A percentile compares a stretch with the other conserved stretches of the same genome.
phyloP scores from a whole-genome alignment of 2,113 vertebrate species.

The Plestiodon gilberti region DNA sequence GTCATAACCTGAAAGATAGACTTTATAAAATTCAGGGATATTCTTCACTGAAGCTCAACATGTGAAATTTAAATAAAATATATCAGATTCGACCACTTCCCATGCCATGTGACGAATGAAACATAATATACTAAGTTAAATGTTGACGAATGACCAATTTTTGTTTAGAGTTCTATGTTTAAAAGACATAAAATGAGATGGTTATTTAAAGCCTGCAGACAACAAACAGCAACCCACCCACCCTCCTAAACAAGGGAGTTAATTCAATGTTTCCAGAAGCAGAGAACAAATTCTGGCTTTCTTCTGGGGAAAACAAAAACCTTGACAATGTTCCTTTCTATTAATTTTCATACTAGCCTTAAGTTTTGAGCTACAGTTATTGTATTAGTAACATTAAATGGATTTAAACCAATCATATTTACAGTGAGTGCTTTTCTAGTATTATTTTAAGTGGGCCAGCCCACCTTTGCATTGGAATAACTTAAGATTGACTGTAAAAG shows the following conservation, averaged over 20 bases:
- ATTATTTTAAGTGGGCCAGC: slow-evolving; percentile 51
- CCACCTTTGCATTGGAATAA: slow-evolving; percentile 52
- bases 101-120: slow-evolving; percentile 17
- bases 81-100: slow-evolving; percentile 13
- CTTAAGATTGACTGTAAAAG: slow-evolving; percentile 56
- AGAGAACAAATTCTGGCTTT: slow-evolving; percentile 39
- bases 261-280: slow-evolving; percentile 48
- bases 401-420: slow-evolving; percentile 51
- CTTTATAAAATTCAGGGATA: slow-evolving; percentile 44
- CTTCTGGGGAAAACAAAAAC: slow-evolving; percentile 43
- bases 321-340: slow-evolving; percentile 72
- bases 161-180: slow-evolving; percentile 42
- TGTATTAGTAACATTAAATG: slow-evolving; percentile 58
- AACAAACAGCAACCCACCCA: neutral
- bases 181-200: neutral
- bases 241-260: slow-evolving; percentile 18
- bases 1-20: neutral
- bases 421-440: slow-evolving; percentile 59
- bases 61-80: slow-evolving; percentile 43
- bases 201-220: slow-evolving; percentile 23
- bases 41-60: slow-evolving; percentile 45
- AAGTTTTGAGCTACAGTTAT: slow-evolving; percentile 49
- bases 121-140: slow-evolving; percentile 42
- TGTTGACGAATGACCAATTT: slow-evolving; percentile 52
- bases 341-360: slow-evolving; percentile 31